Conservation (phyloP, 2,888 invertebrate species). For the Slavum lentiscoides region DNA sequence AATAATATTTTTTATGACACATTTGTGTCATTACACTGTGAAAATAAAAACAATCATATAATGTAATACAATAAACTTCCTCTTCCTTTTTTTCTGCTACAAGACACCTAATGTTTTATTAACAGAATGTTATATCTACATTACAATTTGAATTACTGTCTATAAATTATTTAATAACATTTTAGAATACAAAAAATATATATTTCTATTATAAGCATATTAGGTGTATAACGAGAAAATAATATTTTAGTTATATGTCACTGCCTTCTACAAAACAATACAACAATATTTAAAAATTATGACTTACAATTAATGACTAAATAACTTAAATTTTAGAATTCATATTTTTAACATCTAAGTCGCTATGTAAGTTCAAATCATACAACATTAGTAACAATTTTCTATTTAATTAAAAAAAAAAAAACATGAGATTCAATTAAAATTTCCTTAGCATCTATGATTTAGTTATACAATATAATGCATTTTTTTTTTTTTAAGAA, state of each 20-base stretch:
- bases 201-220: neutral
- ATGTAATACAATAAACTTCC: too few species aligned
- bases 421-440: neutral
- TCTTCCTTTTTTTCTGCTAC: too few species aligned
- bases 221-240: neutral
- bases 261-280: constrained; percentile 4
- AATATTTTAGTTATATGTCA: too few species aligned
- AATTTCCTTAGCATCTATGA: neutral
- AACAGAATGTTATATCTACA: too few species aligned
- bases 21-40: too few species aligned
- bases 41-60: too few species aligned
- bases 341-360: constrained; percentile 20
- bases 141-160: too few species aligned
- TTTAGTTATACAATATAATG: constrained; percentile 1
- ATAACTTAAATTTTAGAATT: constrained; percentile 14
- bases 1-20: too few species aligned
- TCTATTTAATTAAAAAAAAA: neutral
- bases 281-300: neutral
- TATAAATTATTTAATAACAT: too few species aligned
- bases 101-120: too few species aligned
- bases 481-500: neutral
- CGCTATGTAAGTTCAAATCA: constrained; percentile 11
- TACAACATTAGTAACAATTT: constrained; percentile 1
- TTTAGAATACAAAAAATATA: too few species aligned
- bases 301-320: constrained; percentile 10